phyloP scores from a whole-genome alignment of 2,888 invertebrate species.

The Callimorpha dominula region DNA sequence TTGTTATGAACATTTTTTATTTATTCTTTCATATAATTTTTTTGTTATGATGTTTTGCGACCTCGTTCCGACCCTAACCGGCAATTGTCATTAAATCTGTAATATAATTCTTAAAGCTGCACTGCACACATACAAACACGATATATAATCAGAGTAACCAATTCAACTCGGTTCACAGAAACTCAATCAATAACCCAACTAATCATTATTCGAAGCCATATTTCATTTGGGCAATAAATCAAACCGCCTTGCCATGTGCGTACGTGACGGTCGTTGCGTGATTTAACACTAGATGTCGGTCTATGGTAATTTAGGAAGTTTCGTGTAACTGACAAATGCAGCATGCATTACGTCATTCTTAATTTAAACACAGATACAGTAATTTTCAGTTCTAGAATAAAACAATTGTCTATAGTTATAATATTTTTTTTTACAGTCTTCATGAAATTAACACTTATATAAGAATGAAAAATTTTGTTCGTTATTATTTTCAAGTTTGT shows the following conservation, averaged over 20 bases:
- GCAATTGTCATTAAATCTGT: not conserved
- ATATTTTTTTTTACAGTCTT: not conserved
- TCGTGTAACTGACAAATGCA: not conserved
- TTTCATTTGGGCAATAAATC: conserved; percentile 1
- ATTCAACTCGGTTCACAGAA: not conserved
- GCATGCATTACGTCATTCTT: not conserved
- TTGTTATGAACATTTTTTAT: not conserved
- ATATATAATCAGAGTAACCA: not conserved
- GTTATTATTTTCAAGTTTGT: no score
- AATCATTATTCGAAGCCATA: conserved; percentile 12
- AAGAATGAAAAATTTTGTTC: no score
- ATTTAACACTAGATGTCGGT: conserved; percentile 14
- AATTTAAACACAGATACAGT: not conserved
- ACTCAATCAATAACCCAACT: not conserved
- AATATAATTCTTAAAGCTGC: not conserved
- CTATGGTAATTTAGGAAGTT: not conserved
- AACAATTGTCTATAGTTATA: not conserved
- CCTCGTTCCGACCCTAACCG: no score
- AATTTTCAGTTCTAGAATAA: not conserved
- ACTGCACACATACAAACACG: not conserved
- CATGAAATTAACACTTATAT: not conserved
- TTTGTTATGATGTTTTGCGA: no score
- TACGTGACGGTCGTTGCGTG: conserved; percentile 5
- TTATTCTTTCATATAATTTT: not conserved
- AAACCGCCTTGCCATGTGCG: not conserved